These are phyloP conservation scores for Jordanella pulchra DNA, from an alignment of 2,797 vertebrate species.

Conservation along the genomic window DNA sequence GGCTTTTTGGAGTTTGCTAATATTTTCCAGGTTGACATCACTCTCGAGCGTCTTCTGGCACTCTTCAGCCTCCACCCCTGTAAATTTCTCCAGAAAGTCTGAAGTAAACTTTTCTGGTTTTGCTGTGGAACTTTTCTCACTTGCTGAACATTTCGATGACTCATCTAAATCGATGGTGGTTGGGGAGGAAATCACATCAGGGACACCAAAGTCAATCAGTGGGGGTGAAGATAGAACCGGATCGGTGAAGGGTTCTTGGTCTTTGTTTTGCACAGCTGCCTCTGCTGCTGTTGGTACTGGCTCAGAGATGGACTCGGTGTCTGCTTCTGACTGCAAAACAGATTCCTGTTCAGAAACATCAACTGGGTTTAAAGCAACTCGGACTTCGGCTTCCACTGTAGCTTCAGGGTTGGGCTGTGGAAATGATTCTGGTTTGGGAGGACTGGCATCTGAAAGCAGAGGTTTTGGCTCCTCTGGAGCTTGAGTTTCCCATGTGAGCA, in stretches of 20 bases:
- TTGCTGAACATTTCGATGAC: conserved; percentile 19
- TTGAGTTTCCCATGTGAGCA: conserved; percentile 19
- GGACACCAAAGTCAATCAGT: conserved; percentile 31
- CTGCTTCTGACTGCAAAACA: conserved; percentile 4
- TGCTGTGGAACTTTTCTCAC: conserved; percentile 23
- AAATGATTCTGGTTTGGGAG: conserved; percentile 16
- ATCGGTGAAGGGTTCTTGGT: conserved; percentile 56
- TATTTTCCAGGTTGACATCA: conserved; percentile 46
- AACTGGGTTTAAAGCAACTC: conserved; percentile 20
- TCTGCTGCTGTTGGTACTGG: conserved; percentile 20
- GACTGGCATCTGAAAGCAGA: conserved; percentile 8
- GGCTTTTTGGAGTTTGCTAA: conserved; percentile 57
- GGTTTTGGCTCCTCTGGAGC: conserved; percentile 33
- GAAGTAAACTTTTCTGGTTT: conserved; percentile 33
- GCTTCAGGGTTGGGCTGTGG: conserved; percentile 9
- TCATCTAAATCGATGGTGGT: conserved; percentile 14
- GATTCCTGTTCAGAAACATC: conserved; percentile 16
- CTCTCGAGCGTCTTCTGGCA: conserved; percentile 47
- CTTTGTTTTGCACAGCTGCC: conserved; percentile 28
- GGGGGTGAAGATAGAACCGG: conserved; percentile 18
- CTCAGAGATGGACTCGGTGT: conserved; percentile 2
- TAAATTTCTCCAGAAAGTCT: conserved; percentile 28
- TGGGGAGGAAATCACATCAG: conserved; percentile 36
- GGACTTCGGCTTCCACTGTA: conserved; percentile 13
- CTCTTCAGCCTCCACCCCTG: conserved; percentile 43